Evolutionary conservation across 2,113 vertebrate species (phyloP).

Genomic region (Micronisus gabar): DNA sequence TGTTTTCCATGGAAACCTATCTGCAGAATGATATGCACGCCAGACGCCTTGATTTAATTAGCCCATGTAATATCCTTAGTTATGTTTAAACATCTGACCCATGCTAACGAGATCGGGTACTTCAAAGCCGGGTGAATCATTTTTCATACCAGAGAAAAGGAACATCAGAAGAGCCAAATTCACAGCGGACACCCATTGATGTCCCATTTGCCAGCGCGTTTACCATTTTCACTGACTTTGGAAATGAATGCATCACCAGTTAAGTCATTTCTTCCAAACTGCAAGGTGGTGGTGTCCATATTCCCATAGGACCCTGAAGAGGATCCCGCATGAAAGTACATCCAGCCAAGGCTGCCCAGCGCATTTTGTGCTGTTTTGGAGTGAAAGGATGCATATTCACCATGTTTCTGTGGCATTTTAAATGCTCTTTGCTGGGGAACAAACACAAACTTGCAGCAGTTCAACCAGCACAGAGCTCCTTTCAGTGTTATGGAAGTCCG

Average conservation of each 20-base stretch:
- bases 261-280: background rate
- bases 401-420: background rate
- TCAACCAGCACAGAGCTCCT: background rate
- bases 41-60: conserved; percentile 48
- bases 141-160: background rate
- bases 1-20: conserved; percentile 3
- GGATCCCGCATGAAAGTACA: background rate
- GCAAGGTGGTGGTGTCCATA: background rate
- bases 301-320: background rate
- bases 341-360: background rate
- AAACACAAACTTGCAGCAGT: background rate
- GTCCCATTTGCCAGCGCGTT: background rate
- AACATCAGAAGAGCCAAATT: background rate
- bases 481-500: background rate
- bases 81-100: background rate
- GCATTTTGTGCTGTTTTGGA: background rate
- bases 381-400: background rate
- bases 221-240: background rate
- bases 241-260: background rate
- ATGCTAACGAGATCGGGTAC: background rate
- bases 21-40: background rate
- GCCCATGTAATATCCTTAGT: background rate
- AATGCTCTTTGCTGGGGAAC: background rate
- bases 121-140: background rate
- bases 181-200: background rate